Conservation (phyloP, 2,797 vertebrate species). For the Sebastes alutus region DNA sequence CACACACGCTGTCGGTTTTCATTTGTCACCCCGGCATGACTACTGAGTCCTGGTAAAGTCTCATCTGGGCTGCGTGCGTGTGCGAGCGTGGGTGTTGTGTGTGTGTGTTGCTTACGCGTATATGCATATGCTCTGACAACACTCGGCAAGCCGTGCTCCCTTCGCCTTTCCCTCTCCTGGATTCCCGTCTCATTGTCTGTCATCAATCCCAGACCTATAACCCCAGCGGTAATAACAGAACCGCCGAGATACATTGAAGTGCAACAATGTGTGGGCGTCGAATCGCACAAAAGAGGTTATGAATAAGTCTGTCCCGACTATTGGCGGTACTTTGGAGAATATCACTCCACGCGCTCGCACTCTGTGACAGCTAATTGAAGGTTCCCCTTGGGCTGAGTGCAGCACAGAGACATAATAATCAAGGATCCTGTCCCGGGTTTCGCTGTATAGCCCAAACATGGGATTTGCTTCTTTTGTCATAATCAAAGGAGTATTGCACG, state of each 20-base stretch:
- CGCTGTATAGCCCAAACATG: slow-evolving; percentile 48
- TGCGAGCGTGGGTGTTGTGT: background rate
- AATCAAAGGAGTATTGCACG: slow-evolving; percentile 81
- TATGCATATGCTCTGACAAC: slow-evolving; percentile 35
- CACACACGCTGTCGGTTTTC: slow-evolving; percentile 77
- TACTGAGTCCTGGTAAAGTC: slow-evolving; percentile 51
- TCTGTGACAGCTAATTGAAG: slow-evolving; percentile 81
- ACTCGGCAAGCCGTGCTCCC: slow-evolving; percentile 2
- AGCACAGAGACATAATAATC: slow-evolving; percentile 83
- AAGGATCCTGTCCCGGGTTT: slow-evolving; percentile 80
- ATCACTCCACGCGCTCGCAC: slow-evolving; percentile 54
- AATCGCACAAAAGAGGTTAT: slow-evolving; percentile 73
- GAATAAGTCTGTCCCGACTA: slow-evolving; percentile 71
- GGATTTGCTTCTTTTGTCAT: slow-evolving; percentile 71
- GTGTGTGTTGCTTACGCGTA: background rate
- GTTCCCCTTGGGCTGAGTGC: slow-evolving; percentile 73
- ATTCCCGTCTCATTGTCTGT: slow-evolving; percentile 63
- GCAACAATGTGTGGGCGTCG: slow-evolving; percentile 65
- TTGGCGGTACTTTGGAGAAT: slow-evolving; percentile 63
- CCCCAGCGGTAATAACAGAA: slow-evolving; percentile 66
- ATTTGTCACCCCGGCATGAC: slow-evolving; percentile 72
- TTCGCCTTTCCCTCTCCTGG: slow-evolving; percentile 8
- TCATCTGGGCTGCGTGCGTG: slow-evolving; percentile 37
- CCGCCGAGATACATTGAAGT: slow-evolving; percentile 51
- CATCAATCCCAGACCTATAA: slow-evolving; percentile 57